These are phyloP conservation scores for Paedocypris sp. DNA, from an alignment of 2,113 vertebrate species.

Conservation along the genomic window DNA sequence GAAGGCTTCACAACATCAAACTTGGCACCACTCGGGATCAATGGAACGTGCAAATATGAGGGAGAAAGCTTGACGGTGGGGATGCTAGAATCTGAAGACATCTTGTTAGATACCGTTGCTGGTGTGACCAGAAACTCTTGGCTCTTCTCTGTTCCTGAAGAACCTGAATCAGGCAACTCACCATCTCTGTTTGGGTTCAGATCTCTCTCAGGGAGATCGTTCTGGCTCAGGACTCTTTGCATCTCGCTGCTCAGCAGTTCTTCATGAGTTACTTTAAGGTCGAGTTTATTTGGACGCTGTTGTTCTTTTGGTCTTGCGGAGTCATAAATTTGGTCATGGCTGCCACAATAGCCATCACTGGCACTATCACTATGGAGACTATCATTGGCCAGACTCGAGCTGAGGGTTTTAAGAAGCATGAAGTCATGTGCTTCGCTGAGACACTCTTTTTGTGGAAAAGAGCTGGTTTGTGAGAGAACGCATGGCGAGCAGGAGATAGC, in stretches of 20 bases:
- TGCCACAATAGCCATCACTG: slow-evolving; percentile 77
- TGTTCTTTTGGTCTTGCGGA: slow-evolving; percentile 61
- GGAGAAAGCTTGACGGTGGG: slow-evolving; percentile 86
- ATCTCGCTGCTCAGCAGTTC: slow-evolving; percentile 44
- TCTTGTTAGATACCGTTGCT: slow-evolving; percentile 55
- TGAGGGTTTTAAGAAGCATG: slow-evolving; percentile 72
- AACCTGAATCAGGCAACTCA: slow-evolving; percentile 41
- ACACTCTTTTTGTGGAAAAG: slow-evolving; percentile 62
- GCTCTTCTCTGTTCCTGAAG: slow-evolving; percentile 53
- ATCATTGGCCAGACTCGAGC: slow-evolving; percentile 82
- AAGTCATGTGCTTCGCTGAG: slow-evolving; percentile 69
- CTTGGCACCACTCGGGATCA: slow-evolving; percentile 65
- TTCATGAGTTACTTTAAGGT: slow-evolving; percentile 68
- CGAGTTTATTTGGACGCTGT: slow-evolving; percentile 76
- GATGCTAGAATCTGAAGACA: slow-evolving; percentile 63
- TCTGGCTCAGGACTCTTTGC: slow-evolving; percentile 43
- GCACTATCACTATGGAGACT: slow-evolving; percentile 89
- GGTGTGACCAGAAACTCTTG: slow-evolving; percentile 55
- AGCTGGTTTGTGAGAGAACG: slow-evolving; percentile 63
- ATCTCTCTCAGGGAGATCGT: slow-evolving; percentile 61
- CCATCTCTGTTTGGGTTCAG: slow-evolving; percentile 49
- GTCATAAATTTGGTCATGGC: slow-evolving; percentile 71
- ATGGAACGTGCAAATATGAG: slow-evolving; percentile 79
- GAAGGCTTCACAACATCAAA: slow-evolving; percentile 50
- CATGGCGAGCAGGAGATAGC: slow-evolving; percentile 85